Base-by-base conservation (phyloP, 2,888 invertebrate genomes). In the Caenorhabditis sp. region DNA sequence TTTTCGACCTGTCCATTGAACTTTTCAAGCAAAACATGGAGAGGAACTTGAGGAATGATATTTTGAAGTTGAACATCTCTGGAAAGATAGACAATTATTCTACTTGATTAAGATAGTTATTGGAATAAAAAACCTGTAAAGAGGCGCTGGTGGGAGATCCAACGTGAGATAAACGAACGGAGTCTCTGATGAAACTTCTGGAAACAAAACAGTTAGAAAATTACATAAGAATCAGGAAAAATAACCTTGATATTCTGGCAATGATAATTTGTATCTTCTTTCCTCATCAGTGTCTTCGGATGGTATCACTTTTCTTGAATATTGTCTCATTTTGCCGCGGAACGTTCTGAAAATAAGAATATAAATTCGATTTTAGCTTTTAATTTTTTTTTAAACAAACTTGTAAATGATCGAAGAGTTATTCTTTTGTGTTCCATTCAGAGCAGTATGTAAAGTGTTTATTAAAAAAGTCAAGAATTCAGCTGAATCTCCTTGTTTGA, bases 401-500 rank as follows among this genome's bases (percentile, higher is more conserved):
- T 94, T 93, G 88, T 95, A 94, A 73, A 99, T 93, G 64, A 99
- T 95, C 43, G 83, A 85, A 67, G 87, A 88, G 8, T 69, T 71
- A 0, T 87, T 84, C 77, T 89, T 89, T 88, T 95, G 95, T 0
- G 93, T 94, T 25, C 97, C 97, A 89, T 95, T 95, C 67, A 99
- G 90, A 0, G 97, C 95, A 81, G 93, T 91, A 88, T 99, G 99
- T 38, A 99, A 90, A 0, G 96, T 94, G 89, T 99, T 99, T 56
- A 99, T 90, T 88, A 99, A 94, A 97, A 99, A 99, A 0, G 95
- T 96, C 67, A 99, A 90, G 88, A 99, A 99, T 87, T 97, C 95
- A 70, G 97, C 93, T 0, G 97, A 95, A 90, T 99, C 97, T 84
- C 97, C 96, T 91, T 97, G 99, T 87, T 95, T 93, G 1, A 96